Percentiles rank a stretch among this genome's conserved stretches.
phyloP scores from a whole-genome alignment of 2,113 vertebrate genomes.

The Balaeniceps rex region DNA sequence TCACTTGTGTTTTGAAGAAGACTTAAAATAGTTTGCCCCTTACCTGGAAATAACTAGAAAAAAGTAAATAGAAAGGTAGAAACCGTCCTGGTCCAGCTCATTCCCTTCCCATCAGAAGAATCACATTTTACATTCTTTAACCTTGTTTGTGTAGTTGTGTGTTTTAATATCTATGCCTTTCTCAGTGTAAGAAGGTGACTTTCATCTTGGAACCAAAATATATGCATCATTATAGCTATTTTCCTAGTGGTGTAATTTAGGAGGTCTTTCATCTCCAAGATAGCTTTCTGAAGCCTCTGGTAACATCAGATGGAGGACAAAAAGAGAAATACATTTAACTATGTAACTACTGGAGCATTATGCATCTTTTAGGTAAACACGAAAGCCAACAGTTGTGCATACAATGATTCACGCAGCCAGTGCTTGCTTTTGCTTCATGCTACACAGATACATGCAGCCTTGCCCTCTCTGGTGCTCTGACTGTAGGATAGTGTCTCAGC shows the following conservation, averaged over 20 bases:
- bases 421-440: background rate
- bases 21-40: background rate
- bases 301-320: conserved; percentile 7
- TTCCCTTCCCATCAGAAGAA: background rate
- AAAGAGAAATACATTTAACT: background rate
- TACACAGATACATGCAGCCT: background rate
- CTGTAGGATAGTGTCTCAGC: background rate
- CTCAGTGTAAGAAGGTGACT: conserved; percentile 41
- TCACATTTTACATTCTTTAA: background rate
- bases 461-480: background rate
- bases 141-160: conserved; percentile 4
- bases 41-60: background rate
- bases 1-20: background rate
- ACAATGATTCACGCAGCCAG: background rate
- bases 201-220: conserved; percentile 53
- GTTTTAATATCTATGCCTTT: conserved; percentile 7
- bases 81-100: background rate
- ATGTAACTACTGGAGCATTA: background rate
- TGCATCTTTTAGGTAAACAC: background rate
- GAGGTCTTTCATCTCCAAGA: conserved; percentile 49
- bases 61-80: background rate
- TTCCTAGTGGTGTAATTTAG: conserved; percentile 41
- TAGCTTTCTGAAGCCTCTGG: conserved; percentile 13
- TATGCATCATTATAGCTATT: conserved; percentile 52
- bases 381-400: background rate